Conservation (phyloP, 2,797 vertebrate species). For the Microhierax caerulescens region DNA sequence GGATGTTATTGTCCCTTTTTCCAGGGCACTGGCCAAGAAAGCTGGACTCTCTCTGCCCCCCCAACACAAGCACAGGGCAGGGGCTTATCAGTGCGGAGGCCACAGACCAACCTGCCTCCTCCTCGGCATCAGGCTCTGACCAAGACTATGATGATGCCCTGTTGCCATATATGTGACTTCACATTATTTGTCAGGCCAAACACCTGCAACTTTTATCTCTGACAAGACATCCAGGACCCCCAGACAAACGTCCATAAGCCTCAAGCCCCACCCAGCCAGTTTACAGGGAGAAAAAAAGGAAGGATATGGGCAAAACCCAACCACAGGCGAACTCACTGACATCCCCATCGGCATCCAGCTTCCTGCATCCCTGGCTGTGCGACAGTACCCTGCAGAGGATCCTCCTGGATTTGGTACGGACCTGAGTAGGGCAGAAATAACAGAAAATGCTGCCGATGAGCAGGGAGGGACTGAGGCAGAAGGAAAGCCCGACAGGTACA, state of each 20-base stretch:
- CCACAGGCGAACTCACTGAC: rapidly evolving
- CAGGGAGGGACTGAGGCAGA: background rate
- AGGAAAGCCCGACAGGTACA: background rate
- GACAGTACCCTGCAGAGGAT: background rate
- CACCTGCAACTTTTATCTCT: background rate
- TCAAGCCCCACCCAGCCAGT: background rate
- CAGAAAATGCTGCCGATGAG: background rate
- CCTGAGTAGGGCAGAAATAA: background rate
- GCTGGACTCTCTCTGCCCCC: background rate
- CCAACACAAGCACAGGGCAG: background rate
- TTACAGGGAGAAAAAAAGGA: background rate
- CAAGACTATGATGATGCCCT: too few species aligned
- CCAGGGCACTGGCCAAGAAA: background rate
- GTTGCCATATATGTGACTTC: background rate
- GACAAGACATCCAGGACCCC: background rate
- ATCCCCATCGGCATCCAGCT: rapidly evolving
- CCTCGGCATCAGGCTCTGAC: background rate
- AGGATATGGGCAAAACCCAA: background rate
- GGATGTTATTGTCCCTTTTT: background rate
- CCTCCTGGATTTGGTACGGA: background rate
- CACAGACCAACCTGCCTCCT: background rate
- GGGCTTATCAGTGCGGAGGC: background rate
- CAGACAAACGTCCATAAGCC: background rate
- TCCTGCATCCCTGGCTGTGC: rapidly evolving
- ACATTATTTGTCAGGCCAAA: background rate